Evolutionary conservation across 53 echinoderm and acorn worm genomes (phyloP), one percentile per base, ranked within the genome.

Genomic region (Apostichopus leukothele): DNA sequence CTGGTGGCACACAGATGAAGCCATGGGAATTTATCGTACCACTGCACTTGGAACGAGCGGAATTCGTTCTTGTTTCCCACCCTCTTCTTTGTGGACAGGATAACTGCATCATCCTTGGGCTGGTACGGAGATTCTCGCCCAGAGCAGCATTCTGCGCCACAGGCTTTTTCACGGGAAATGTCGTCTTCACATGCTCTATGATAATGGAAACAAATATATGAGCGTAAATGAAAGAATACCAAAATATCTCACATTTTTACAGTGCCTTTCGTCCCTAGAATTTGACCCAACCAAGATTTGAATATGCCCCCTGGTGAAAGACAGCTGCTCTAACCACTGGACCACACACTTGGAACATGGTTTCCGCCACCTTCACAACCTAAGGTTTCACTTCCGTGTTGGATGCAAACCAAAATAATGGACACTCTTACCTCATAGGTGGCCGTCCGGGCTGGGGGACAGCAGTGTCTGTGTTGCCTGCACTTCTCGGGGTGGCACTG

Each of bases 51-150:
- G 73, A 86, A 86, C 19, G 26, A 23, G 52, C 73, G 52, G 63
- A 84, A 84, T 84, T 84, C 84, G 21, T 84, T 59, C 84, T 84
- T 84, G 13, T 84, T n/a, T 19, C 84, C 21, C 53, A 84, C 84
- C 59, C 27, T 16, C 84, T 53, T 51, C 27, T 27, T 51, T 20
- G 84, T 84, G 27, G 84, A 19, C 16, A 14, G 19, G 52, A 53
- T 55, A 22, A 59, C 52, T 51, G 21, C 60, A 84, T 84, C 84
- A 84, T 73, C 26, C 51, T 39, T 73, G 23, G 86, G 86, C 68
- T 86, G 86, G 59, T 73, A 73, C 73, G 86, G 86, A 23, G 20
- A 22, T 22, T 86, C 86, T 26, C 86, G 74, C n/a, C 12, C 86
- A 52, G 51, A 39, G 50, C 86, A 86, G 51, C 86, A 86, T 20